These are phyloP conservation scores for Chymomyza fuscimana DNA, from an alignment of 2,888 invertebrate species.

Conservation along the genomic window DNA sequence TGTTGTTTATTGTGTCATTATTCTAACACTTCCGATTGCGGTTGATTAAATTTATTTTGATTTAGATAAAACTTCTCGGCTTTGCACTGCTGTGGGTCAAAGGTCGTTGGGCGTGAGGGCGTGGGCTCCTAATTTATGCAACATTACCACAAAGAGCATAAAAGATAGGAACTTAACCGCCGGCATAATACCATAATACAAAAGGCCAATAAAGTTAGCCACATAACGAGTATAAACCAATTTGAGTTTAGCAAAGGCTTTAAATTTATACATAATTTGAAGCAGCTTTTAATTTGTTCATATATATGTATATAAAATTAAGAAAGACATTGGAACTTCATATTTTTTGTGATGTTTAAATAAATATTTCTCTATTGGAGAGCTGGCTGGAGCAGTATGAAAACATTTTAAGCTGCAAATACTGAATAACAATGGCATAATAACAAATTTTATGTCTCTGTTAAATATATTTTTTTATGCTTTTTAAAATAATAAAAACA, in stretches of 20 bases:
- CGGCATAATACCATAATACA: constrained; percentile 19
- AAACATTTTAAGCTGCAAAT: background rate
- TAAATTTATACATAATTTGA: background rate
- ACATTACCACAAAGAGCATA: constrained; percentile 34
- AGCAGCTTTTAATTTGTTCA: background rate
- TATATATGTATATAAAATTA: too few species aligned
- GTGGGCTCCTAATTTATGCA: constrained; percentile 47
- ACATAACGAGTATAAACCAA: background rate
- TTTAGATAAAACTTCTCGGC: constrained; percentile 62
- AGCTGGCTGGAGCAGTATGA: background rate
- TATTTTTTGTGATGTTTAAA: background rate
- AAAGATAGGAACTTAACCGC: constrained; percentile 37
- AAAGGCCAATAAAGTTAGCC: constrained; percentile 11
- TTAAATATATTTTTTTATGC: background rate
- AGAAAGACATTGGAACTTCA: too few species aligned
- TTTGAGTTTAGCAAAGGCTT: background rate
- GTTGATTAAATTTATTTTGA: constrained; percentile 71
- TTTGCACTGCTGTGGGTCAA: constrained; percentile 39
- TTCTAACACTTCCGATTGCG: constrained; percentile 73
- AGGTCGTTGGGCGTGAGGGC: constrained; percentile 39
- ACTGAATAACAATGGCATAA: background rate
- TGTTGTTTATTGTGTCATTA: constrained; percentile 73
- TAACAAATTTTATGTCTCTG: background rate
- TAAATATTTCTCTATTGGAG: background rate
- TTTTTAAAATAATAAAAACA: background rate